phyloP scores from a whole-genome alignment of 2,113 vertebrate species.

The Equus przewalskii region DNA sequence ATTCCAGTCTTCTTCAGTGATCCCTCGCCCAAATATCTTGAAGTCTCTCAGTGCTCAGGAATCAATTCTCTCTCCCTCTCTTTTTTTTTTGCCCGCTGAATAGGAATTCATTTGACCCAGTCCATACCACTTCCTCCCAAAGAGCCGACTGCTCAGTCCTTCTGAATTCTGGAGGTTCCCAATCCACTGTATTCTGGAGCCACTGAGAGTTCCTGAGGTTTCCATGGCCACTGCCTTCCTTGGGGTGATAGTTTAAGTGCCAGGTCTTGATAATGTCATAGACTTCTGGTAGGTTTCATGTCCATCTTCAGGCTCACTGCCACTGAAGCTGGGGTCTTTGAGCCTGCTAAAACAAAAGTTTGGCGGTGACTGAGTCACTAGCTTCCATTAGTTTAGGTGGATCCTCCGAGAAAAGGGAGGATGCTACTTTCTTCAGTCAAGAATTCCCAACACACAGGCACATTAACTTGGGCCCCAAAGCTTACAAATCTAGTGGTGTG shows the following conservation, averaged over 20 bases:
- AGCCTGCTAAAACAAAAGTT: background rate
- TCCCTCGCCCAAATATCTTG: background rate
- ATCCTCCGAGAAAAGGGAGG: background rate
- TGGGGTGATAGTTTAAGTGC: background rate
- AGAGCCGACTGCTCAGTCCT: background rate
- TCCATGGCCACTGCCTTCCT: background rate
- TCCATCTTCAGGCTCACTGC: background rate
- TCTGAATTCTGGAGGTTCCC: background rate
- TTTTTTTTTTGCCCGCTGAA: background rate
- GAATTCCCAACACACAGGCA: fast-evolving
- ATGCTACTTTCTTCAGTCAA: background rate
- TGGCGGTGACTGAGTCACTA: background rate
- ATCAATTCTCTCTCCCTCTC: background rate
- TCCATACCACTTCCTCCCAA: background rate
- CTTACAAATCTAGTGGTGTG: background rate
- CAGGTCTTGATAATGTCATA: background rate
- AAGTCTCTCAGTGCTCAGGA: background rate
- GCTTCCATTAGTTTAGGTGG: background rate
- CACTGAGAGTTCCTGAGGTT: background rate
- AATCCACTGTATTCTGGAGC: background rate
- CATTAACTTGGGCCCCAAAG: background rate
- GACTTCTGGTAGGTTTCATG: background rate
- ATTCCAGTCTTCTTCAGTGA: background rate
- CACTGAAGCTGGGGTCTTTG: background rate
- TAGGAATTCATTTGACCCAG: background rate